Evolutionary conservation across 2,888 invertebrate genomes (phyloP), one percentile per base, ranked within the genome.

Genomic region (Perizoma flavofasciatum): DNA sequence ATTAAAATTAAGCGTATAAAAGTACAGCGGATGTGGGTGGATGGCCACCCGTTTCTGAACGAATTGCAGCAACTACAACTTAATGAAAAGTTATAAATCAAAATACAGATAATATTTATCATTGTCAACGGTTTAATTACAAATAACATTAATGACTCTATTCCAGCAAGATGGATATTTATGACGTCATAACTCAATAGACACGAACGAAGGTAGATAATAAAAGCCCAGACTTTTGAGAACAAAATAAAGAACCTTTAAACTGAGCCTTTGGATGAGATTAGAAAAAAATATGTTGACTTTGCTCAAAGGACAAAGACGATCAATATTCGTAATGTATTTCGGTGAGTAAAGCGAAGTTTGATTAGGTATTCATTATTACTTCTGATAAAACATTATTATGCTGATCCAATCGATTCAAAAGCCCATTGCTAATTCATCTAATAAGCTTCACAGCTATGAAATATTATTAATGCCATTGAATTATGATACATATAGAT

Each of bases 41-140:
- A 59, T 45, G 45, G 39, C 34, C 8, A 35, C 37, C 48, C 44
- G 22, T 22, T 22, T 53, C 35, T 40, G 34, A 49, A 11, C 39
- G 34, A 11, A 54, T 6, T 47, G 40, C 43, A 52, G 45, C 57
- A 35, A 62, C 43, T 51, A 59, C 49, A 46, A 47, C 35, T 35
- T 52, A 63, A 59, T 61, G 54, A 55, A 61, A 60, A 52, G 9
- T 44, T 48, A 63, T 63, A 67, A 65, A 65, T 67, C 61, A 61
- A 50, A 61, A 50, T 35, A 22, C 49, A 40, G 46, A 43, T 52
- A 22, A 22, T 22, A 60, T 66, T 57, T 59, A 75, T 76, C 72
- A 75, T 66, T 69, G 74, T 70, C 74, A 59, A 63, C 55, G 47
- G 68, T 66, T 64, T 74, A 81, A 78, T 81, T 76, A 73, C 66